phyloP scores from a whole-genome alignment of 2,113 vertebrate species.

The Rhodinocichla rosea region DNA sequence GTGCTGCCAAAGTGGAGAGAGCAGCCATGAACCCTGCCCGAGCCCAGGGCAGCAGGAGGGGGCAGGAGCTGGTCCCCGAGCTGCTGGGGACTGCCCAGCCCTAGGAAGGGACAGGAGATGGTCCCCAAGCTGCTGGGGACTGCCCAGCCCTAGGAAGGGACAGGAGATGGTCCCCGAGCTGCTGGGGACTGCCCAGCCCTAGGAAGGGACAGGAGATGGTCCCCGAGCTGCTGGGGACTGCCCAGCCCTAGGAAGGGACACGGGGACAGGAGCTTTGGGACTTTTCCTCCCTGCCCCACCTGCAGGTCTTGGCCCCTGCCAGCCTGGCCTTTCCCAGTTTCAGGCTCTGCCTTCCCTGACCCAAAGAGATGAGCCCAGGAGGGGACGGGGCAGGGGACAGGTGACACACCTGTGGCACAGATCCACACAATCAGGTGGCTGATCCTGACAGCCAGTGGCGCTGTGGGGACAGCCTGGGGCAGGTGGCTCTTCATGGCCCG shows the following conservation, averaged over 20 bases:
- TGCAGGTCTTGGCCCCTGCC: neutral
- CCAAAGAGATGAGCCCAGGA: neutral
- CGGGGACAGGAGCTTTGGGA: neutral
- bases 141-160: too few relatives aligned
- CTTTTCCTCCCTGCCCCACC: neutral
- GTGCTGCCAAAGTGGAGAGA: conserved; percentile 43
- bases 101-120: neutral
- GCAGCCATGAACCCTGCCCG: accelerated
- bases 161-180: too few relatives aligned
- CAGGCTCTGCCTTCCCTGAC: neutral
- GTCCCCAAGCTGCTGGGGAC: too few relatives aligned
- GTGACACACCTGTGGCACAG: conserved; percentile 78
- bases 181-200: too few relatives aligned
- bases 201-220: accelerated
- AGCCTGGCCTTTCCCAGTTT: neutral
- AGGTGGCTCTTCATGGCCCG: conserved; percentile 77
- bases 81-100: neutral
- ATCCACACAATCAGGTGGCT: conserved; percentile 79
- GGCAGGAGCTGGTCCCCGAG: accelerated
- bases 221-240: accelerated
- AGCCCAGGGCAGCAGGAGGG: neutral
- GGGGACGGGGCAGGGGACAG: neutral
- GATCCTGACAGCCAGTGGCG: conserved; percentile 24
- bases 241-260: neutral
- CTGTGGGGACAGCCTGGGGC: neutral